Evolutionary conservation across 2,797 vertebrate species (phyloP).

Genomic region (Orientallactaga sibirica): DNA sequence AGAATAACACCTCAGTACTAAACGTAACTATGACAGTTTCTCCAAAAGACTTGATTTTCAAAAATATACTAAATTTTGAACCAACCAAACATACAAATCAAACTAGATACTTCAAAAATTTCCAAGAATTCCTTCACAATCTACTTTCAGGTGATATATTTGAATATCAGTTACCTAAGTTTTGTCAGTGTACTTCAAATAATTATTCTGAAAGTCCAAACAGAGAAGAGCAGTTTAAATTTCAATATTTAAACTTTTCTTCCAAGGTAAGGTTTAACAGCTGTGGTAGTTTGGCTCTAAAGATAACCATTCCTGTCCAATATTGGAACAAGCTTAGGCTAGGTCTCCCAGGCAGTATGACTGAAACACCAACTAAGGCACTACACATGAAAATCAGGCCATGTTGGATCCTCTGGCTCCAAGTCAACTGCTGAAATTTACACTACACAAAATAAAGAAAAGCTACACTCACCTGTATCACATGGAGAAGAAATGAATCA

Average conservation of each 20-base stretch:
- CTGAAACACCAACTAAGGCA: not conserved
- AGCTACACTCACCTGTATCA: not conserved
- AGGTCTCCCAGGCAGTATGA: not conserved
- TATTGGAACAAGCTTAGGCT: not conserved
- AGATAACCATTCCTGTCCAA: not conserved
- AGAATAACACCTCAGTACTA: conserved; percentile 53
- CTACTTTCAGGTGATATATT: conserved; percentile 34
- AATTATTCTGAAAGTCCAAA: conserved; percentile 51
- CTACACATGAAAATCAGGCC: not conserved
- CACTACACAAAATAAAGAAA: not conserved
- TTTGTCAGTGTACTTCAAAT: conserved; percentile 19
- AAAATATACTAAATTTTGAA: conserved; percentile 10
- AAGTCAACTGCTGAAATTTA: not conserved
- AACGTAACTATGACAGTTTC: conserved; percentile 28
- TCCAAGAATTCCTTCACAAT: conserved; percentile 34
- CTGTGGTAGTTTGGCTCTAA: not conserved
- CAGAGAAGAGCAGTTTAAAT: conserved; percentile 19
- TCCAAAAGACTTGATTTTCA: conserved; percentile 27
- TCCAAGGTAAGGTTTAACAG: not conserved
- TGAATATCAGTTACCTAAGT: conserved; percentile 39
- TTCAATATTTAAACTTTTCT: conserved; percentile 35
- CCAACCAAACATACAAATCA: conserved; percentile 16
- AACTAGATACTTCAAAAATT: conserved; percentile 30
- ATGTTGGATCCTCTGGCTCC: not conserved
- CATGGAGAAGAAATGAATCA: not conserved